A percentile compares a stretch with the other conserved stretches of the same genome.
These are phyloP conservation scores for Bombycilla garrulus DNA, from an alignment of 2,113 vertebrate species.

Conservation along the genomic window DNA sequence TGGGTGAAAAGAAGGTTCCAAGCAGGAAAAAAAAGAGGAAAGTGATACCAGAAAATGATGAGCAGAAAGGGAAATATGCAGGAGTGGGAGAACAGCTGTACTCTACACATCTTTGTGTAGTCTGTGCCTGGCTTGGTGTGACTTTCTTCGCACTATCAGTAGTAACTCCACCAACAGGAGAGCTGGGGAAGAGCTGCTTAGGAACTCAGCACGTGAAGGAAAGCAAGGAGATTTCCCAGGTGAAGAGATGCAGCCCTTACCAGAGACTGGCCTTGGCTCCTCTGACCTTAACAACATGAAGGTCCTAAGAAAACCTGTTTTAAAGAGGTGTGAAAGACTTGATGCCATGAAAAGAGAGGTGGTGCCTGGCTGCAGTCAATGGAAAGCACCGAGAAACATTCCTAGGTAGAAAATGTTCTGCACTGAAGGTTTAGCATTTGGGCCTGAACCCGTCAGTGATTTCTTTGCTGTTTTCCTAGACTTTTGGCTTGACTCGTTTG, in stretches of 20 bases:
- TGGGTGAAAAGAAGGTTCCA: not conserved
- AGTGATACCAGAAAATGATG: not conserved
- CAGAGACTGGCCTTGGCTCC: not conserved
- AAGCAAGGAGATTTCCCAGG: not conserved
- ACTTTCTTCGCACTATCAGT: too few species aligned
- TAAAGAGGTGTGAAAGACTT: not conserved
- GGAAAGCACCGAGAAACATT: not conserved
- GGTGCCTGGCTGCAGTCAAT: not conserved
- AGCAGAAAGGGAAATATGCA: not conserved
- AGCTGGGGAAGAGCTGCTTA: not conserved
- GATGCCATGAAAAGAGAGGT: not conserved
- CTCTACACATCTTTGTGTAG: too few species aligned
- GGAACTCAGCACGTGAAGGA: not conserved
- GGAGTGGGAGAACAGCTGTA: accelerated
- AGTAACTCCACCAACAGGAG: not conserved
- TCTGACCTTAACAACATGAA: not conserved
- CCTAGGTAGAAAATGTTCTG: not conserved
- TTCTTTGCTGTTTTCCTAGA: conserved; percentile 9
- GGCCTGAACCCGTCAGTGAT: not conserved
- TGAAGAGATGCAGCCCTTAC: not conserved
- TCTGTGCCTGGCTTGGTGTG: not conserved
- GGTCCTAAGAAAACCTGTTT: not conserved
- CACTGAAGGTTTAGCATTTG: not conserved
- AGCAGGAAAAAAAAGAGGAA: not conserved
- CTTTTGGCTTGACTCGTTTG: conserved; percentile 1